Evolutionary conservation across 2,888 invertebrate species (phyloP).

Genomic region (Drosophila seclusa): DNA sequence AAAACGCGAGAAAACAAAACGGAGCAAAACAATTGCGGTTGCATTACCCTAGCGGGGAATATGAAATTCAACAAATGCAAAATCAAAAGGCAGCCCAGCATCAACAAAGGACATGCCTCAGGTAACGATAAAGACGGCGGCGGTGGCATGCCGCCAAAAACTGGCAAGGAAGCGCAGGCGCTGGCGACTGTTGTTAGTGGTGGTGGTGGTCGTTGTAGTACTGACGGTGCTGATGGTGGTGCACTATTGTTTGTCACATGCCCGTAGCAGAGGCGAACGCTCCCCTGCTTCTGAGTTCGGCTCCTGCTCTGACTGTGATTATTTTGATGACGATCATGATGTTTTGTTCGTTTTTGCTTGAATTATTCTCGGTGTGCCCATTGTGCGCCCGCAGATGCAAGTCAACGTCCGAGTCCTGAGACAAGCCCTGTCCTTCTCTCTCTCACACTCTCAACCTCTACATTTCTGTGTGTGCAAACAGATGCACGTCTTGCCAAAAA

Average conservation of each 20-base stretch:
- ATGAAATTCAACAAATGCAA: slow-evolving; percentile 42
- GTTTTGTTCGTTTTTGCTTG: slow-evolving; percentile 58
- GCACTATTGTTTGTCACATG: slow-evolving; percentile 68
- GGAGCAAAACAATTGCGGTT: slow-evolving; percentile 78
- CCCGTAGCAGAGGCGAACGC: slow-evolving; percentile 17
- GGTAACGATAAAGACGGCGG: slow-evolving; percentile 44
- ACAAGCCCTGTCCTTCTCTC: background rate
- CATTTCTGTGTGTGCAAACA: slow-evolving; percentile 62
- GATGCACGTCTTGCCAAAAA: slow-evolving; percentile 78
- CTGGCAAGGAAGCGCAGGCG: slow-evolving; percentile 47
- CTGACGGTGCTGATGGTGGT: slow-evolving; percentile 32
- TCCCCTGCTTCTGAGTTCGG: slow-evolving; percentile 10
- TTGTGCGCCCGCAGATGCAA: slow-evolving; percentile 81
- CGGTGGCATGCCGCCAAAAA: slow-evolving; percentile 69
- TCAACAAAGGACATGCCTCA: slow-evolving; percentile 49
- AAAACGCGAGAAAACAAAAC: slow-evolving; percentile 57
- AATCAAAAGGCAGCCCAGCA: slow-evolving; percentile 62
- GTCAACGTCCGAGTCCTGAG: slow-evolving; percentile 80
- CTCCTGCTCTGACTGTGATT: slow-evolving; percentile 58
- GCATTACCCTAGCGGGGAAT: slow-evolving; percentile 57
- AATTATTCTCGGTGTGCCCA: slow-evolving; percentile 54
- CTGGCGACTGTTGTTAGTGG: slow-evolving; percentile 35
- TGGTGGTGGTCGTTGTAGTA: background rate
- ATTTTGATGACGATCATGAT: slow-evolving; percentile 58
- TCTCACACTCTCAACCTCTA: background rate